phyloP scores from a whole-genome alignment of 2,113 vertebrate species.

The Phyllostomus discolor region DNA sequence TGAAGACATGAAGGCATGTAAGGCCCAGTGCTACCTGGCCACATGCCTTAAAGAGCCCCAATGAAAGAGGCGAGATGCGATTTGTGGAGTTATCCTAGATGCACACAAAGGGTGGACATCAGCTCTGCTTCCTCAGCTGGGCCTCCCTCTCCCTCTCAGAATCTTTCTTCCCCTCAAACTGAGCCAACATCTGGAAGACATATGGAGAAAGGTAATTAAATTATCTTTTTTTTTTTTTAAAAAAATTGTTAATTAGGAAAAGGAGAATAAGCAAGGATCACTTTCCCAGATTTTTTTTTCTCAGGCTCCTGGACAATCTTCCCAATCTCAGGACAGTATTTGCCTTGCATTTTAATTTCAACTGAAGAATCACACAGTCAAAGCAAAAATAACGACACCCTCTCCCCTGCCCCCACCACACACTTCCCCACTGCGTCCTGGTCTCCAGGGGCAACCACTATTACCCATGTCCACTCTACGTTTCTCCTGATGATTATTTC shows the following conservation, averaged over 20 bases:
- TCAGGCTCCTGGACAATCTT: slow-evolving; percentile 41
- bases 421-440: neutral
- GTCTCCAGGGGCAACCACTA: neutral
- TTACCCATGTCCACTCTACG: neutral
- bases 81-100: neutral
- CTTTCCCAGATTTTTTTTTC: slow-evolving; percentile 60
- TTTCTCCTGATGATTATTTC: neutral
- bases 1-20: neutral
- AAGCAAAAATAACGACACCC: neutral
- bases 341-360: slow-evolving; percentile 47
- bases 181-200: slow-evolving; percentile 74
- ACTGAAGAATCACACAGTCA: neutral
- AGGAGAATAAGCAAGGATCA: slow-evolving; percentile 61
- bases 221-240: neutral
- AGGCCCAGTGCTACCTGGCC: neutral
- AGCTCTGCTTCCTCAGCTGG: slow-evolving; percentile 12
- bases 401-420: neutral
- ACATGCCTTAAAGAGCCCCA: neutral
- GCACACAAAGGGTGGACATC: neutral
- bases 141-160: neutral
- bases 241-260: slow-evolving; percentile 36
- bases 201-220: slow-evolving; percentile 56
- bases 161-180: slow-evolving; percentile 19
- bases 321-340: slow-evolving; percentile 43
- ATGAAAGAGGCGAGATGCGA: neutral